Base-by-base conservation (phyloP, 2,113 vertebrate species). In the Ciconia maguari region DNA sequence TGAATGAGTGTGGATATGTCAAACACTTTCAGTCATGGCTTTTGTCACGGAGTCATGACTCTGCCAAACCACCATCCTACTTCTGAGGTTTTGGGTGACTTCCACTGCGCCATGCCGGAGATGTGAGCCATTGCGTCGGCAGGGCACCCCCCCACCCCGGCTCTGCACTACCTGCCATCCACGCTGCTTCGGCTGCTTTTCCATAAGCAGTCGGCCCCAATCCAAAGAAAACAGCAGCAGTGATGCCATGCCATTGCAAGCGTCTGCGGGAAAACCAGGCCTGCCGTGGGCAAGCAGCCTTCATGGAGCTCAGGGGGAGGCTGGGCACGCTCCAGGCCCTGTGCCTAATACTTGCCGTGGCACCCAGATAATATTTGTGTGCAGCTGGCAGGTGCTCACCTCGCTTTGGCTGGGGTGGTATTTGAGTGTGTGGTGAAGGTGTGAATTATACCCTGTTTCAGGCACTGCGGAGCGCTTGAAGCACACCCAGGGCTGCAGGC, bases 41-140 rank as follows among this genome's bases (percentile, higher is more conserved):
- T 78, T 71, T 97, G 95, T 97, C 93, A 96, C 30, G 24, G 71
- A 95, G 89, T 74, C 93, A 81, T 68, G 26, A 46, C 38, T 82
- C 34, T 95, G 95, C 89, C 93, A 97, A 96, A 95, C 82, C 82
- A 93, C 66, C 68, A 77, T 90, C 78, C 51, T 49, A 6, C 44
- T 72, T 87, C 70, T 91, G 87, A 90, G 93, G 87, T 93, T 94
- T 90, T 85, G 76, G 87, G 72, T 0, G 16, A 48, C 80, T 90
- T 51, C 51, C 29, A 68, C 66, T 2, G 0, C 2, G 20, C 89
- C 77, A 82, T 54, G 49, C 61, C 13, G 24, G 58, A 44, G 64
- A 83, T 36, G n/a, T 24, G 68, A 95, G 91, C 91, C 89, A 57
- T 49, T 49, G 83, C 44, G 4, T 29, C 6, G 30, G 62, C 72